A percentile compares a stretch with the other conserved stretches of the same genome.
Conservation (phyloP, 37 sponge, comb jelly and placozoan genomes). For the Amphimedon queenslandica region DNA sequence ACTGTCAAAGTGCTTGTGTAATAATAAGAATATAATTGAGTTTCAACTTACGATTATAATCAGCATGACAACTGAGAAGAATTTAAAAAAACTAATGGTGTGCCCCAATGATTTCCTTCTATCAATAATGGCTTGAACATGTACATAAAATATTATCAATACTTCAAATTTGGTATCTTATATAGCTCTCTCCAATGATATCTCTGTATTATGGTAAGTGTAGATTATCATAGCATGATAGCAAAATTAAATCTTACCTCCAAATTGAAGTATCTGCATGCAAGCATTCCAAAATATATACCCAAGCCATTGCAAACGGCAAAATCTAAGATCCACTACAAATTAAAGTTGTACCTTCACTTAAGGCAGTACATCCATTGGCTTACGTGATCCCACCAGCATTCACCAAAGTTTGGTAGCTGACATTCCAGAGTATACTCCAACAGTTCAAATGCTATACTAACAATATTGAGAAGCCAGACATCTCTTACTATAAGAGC, state of each 20-base stretch:
- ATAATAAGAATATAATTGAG: too few species aligned
- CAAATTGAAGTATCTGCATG: slow-evolving; percentile 63
- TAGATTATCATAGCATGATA: too few species aligned
- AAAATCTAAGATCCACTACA: slow-evolving; percentile 82
- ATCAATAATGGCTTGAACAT: too few species aligned
- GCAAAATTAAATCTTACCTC: slow-evolving; percentile 43
- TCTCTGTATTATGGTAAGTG: too few species aligned
- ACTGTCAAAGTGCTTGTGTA: slow-evolving; percentile 45
- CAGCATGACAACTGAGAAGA: too few species aligned
- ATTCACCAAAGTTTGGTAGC: slow-evolving; percentile 96
- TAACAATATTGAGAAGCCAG: slow-evolving; percentile 72
- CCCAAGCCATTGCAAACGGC: slow-evolving; percentile 87
- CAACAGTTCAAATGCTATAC: slow-evolving; percentile 78
- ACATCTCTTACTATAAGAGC: slow-evolving; percentile 75
- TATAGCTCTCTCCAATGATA: slow-evolving; percentile 88
- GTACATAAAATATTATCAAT: too few species aligned
- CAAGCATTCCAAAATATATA: slow-evolving; percentile 73
- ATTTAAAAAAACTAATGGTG: too few species aligned
- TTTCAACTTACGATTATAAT: too few species aligned
- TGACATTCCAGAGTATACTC: slow-evolving; percentile 89
- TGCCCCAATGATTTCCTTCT: too few species aligned
- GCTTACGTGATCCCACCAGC: slow-evolving; percentile 96
- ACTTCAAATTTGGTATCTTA: too few species aligned
- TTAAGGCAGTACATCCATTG: not conserved
- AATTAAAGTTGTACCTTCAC: not conserved